A percentile compares a stretch with the other conserved stretches of the same genome.
Evolutionary conservation across 2,888 invertebrate species (phyloP).

Genomic region (Hecatera dysodea): DNA sequence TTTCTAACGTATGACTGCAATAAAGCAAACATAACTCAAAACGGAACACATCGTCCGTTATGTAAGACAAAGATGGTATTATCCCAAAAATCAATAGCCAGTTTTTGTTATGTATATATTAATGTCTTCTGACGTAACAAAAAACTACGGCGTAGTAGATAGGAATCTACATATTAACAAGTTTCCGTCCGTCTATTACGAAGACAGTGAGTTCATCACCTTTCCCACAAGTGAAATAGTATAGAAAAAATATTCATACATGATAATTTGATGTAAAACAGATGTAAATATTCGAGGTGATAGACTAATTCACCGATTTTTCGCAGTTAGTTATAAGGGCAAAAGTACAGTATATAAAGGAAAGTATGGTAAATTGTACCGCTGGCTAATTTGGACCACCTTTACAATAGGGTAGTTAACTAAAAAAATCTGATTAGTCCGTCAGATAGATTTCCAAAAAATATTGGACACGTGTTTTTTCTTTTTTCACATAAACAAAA

Average conservation of each 20-base stretch:
- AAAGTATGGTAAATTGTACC: too few relatives aligned
- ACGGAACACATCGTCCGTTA: background rate
- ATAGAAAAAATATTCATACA: constrained; percentile 68
- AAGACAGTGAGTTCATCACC: constrained; percentile 59
- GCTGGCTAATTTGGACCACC: too few relatives aligned
- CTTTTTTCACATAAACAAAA: too few relatives aligned
- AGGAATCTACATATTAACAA: constrained; percentile 54
- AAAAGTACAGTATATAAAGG: constrained; percentile 35
- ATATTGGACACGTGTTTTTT: too few relatives aligned
- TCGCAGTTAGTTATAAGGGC: constrained; percentile 30
- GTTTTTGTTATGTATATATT: constrained; percentile 16
- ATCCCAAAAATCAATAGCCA: constrained; percentile 12
- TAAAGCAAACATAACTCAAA: constrained; percentile 1
- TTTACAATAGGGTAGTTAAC: too few relatives aligned
- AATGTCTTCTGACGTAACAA: constrained; percentile 46
- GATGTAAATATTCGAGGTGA: constrained; percentile 45
- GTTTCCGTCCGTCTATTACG: constrained; percentile 56
- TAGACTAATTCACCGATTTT: constrained; percentile 39
- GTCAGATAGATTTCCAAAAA: too few relatives aligned
- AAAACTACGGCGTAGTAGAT: constrained; percentile 54
- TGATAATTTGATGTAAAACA: constrained; percentile 62
- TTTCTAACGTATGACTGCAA: background rate
- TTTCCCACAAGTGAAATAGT: constrained; percentile 57
- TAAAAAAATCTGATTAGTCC: too few relatives aligned
- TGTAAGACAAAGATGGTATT: constrained; percentile 1